Conservation (phyloP, 2,113 vertebrate genomes). For the Lagopus leucura region DNA sequence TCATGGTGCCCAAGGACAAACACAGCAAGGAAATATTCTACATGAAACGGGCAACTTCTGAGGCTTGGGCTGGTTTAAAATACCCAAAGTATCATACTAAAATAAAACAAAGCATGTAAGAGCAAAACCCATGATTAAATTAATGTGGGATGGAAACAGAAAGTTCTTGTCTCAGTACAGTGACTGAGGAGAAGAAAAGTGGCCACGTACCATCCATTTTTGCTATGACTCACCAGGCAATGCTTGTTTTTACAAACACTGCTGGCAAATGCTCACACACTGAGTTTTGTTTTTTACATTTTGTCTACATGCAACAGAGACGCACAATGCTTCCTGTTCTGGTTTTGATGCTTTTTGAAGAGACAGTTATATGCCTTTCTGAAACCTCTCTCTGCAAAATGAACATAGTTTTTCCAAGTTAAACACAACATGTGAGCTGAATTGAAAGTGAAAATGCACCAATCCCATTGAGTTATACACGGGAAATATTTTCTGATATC, state of each 20-base stretch:
- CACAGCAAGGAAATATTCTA: not conserved
- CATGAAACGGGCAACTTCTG: not conserved
- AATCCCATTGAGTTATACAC: not conserved
- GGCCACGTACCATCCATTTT: not conserved
- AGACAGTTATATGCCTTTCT: not conserved
- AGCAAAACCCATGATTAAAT: not conserved
- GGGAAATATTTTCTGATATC: not conserved
- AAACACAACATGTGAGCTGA: not conserved
- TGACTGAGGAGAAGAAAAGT: not conserved
- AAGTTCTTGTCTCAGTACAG: not conserved
- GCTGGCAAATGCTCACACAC: not conserved
- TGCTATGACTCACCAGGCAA: rapidly evolving
- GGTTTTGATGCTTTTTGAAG: not conserved
- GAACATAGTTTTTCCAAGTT: not conserved
- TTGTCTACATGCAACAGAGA: not conserved
- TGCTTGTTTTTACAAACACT: not conserved
- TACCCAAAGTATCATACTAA: not conserved
- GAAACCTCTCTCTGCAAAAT: not conserved
- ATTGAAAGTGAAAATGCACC: not conserved
- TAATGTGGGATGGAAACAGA: not conserved
- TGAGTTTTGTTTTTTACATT: not conserved
- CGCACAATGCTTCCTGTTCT: not conserved
- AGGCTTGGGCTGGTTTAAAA: not conserved
- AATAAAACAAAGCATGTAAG: not conserved
- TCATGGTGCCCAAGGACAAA: not conserved